Evolutionary conservation across 1,140 invertebrate genomes (phyloP).

Genomic region (Capitella teleta): DNA sequence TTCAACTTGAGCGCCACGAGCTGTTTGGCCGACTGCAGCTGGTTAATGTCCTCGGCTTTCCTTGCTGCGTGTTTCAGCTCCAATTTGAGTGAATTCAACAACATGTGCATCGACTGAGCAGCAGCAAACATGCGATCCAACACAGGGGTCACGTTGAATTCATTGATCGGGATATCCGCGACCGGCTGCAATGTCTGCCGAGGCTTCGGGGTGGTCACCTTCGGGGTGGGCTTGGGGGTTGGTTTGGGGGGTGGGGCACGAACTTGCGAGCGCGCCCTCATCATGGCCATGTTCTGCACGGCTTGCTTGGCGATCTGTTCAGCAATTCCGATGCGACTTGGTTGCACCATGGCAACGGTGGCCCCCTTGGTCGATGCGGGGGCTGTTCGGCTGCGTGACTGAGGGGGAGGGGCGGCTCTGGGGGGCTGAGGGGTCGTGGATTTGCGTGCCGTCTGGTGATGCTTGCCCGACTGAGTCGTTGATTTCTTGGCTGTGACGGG

Average conservation of each 20-base stretch:
- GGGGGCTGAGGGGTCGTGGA: background rate
- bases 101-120: slow-evolving; percentile 12
- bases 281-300: slow-evolving; percentile 1
- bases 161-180: slow-evolving; percentile 5
- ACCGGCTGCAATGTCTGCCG: background rate
- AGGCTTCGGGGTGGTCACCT: background rate
- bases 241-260: background rate
- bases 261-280: background rate
- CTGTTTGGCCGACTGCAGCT: background rate
- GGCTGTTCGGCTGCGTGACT: too few species aligned
- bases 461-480: background rate
- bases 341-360: background rate
- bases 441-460: background rate
- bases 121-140: slow-evolving; percentile 8
- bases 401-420: background rate
- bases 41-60: background rate
- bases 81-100: slow-evolving; percentile 9
- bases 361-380: background rate
- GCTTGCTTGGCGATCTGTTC: background rate
- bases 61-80: slow-evolving; percentile 2
- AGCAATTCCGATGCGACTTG: background rate
- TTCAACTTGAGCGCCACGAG: slow-evolving; percentile 8
- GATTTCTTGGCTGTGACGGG: background rate
- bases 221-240: background rate
- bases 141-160: slow-evolving; percentile 7